Evolutionary conservation across 2,113 vertebrate genomes (phyloP), one percentile per base, ranked within the genome.

Genomic region (Chrysochloris asiatica): DNA sequence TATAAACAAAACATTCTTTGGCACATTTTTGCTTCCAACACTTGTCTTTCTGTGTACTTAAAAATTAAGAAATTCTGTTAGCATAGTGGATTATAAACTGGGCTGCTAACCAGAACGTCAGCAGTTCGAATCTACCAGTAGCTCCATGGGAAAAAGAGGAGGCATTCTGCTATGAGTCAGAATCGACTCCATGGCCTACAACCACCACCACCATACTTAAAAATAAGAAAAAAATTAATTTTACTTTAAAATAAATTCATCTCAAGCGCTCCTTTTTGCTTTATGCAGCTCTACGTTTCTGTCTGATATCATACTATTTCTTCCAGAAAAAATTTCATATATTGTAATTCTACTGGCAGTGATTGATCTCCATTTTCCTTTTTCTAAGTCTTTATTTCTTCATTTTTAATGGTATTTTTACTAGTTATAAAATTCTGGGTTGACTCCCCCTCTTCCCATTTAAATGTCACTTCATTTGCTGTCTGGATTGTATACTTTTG

Each of bases 21-120:
- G 30, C 36, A 88, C 54, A 50, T 36, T 72, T 77, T 88, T 83
- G 36, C 26, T 67, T 88, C 71, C 80, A 41, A 61, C 4, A 71
- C 19, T 83, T 90, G 94, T 79, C 43, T 83, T 72, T 85, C 38
- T 75, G 47, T 65, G 11, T 79, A 82, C 85, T 45, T 90, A 75
- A 76, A 88, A 54, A 73, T n/a, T n/a, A n/a, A n/a, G n/a, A n/a
- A n/a, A n/a, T n/a, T n/a, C n/a, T n/a, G n/a, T n/a, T n/a, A n/a
- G n/a, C n/a, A n/a, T n/a, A n/a, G n/a, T n/a, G n/a, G n/a, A n/a
- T n/a, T n/a, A n/a, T n/a, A n/a, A n/a, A n/a, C n/a, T n/a, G n/a
- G n/a, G n/a, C n/a, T n/a, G n/a, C n/a, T n/a, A n/a, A n/a, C n/a
- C n/a, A n/a, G n/a, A n/a, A n/a, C n/a, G n/a, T n/a, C n/a, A n/a